These are phyloP conservation scores for Planococcus citri DNA, from an alignment of 1,140 invertebrate species.

Conservation along the genomic window DNA sequence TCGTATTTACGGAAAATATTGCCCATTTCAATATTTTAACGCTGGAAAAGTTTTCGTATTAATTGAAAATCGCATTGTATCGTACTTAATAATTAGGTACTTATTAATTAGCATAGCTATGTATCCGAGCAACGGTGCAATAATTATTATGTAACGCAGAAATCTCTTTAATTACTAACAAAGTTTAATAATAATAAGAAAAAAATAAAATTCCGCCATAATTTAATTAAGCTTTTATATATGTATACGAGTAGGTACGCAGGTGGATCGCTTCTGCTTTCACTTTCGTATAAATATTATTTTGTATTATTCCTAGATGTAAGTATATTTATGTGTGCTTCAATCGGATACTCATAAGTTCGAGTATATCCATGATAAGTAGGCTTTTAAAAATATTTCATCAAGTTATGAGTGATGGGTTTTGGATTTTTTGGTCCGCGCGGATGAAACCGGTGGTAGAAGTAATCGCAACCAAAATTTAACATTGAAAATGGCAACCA, in stretches of 20 bases:
- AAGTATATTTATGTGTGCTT: no score
- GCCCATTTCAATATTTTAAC: background rate
- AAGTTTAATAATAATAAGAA: slow-evolving; percentile 9
- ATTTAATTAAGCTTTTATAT: slow-evolving; percentile 2
- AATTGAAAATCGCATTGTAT: slow-evolving; percentile 8
- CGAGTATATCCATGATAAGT: no score
- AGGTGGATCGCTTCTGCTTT: no score
- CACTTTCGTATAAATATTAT: no score
- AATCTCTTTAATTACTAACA: slow-evolving; percentile 6
- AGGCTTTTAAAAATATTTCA: no score
- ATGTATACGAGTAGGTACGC: no score
- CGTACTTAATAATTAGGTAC: slow-evolving; percentile 13
- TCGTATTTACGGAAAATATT: background rate
- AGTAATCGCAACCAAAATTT: no score
- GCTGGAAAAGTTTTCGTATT: background rate
- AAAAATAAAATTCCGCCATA: background rate
- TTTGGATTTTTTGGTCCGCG: no score
- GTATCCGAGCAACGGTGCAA: background rate
- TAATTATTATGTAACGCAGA: slow-evolving; percentile 15
- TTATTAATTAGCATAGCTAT: slow-evolving; percentile 13
- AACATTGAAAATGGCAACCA: background rate
- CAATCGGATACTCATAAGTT: no score
- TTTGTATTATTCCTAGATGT: no score
- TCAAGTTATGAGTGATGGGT: no score
- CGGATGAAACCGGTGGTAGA: no score